Percentiles rank a stretch among this genome's conserved stretches.
phyloP scores from a whole-genome alignment of 2,113 vertebrate genomes.

The Toxotes chatareus region DNA sequence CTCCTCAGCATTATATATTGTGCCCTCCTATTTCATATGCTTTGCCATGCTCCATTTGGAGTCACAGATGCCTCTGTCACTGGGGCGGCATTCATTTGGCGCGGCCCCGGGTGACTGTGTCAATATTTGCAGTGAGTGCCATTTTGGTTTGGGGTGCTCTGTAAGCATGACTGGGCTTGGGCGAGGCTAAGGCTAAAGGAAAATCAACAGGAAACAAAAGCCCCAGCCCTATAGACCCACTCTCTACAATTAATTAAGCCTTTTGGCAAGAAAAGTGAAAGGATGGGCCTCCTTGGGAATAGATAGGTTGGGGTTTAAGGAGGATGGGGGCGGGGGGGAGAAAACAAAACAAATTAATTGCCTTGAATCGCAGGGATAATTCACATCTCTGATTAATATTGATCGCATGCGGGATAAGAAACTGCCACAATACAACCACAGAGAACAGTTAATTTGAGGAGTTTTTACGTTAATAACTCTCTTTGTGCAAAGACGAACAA shows the following conservation, averaged over 20 bases:
- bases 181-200: slow-evolving; percentile 51
- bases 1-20: slow-evolving; percentile 1
- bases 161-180: slow-evolving; percentile 58
- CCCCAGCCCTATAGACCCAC: slow-evolving; percentile 28
- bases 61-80: slow-evolving; percentile 75
- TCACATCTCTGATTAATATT: slow-evolving; percentile 80
- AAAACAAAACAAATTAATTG: slow-evolving; percentile 74
- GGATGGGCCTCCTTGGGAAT: slow-evolving; percentile 62
- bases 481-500: slow-evolving; percentile 45
- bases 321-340: slow-evolving; percentile 3
- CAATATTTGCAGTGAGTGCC: slow-evolving; percentile 76
- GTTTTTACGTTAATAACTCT: slow-evolving; percentile 61
- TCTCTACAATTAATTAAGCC: slow-evolving; percentile 75
- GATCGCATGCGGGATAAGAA: slow-evolving; percentile 67
- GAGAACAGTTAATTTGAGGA: slow-evolving; percentile 62
- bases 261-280: slow-evolving; percentile 69
- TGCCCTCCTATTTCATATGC: slow-evolving; percentile 51
- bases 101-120: slow-evolving; percentile 71
- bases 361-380: slow-evolving; percentile 72
- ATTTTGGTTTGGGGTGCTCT: slow-evolving; percentile 67
- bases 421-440: slow-evolving; percentile 65
- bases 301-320: slow-evolving; percentile 44
- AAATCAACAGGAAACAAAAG: slow-evolving; percentile 64
- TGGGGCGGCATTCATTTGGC: slow-evolving; percentile 69
- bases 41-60: slow-evolving; percentile 71